Conservation (phyloP, 2,888 invertebrate species). For the Chymomyza caudatula region DNA sequence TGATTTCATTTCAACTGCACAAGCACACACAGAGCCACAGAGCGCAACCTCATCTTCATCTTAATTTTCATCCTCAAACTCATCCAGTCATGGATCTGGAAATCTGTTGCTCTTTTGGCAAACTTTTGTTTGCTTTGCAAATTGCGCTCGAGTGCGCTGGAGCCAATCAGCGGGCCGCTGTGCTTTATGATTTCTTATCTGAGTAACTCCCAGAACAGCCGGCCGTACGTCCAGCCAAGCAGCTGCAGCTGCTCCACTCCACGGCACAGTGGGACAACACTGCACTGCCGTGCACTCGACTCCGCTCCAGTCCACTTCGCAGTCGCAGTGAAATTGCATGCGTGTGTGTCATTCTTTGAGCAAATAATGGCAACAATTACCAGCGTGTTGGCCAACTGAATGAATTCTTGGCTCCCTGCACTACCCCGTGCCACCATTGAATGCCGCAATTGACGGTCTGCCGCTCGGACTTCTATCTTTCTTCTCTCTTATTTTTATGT, state of each 20-base stretch:
- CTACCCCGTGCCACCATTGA: not conserved
- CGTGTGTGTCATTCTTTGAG: conserved; percentile 62
- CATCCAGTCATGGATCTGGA: not conserved
- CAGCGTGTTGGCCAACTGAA: conserved; percentile 24
- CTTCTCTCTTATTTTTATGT: not conserved
- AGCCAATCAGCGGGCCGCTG: conserved; percentile 21
- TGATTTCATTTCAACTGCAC: conserved; percentile 2
- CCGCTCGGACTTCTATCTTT: not conserved
- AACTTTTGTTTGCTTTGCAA: conserved; percentile 64
- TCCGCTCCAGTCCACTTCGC: not conserved
- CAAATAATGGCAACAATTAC: conserved; percentile 68
- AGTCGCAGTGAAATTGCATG: not conserved
- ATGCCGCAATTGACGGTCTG: not conserved
- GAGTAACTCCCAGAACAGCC: not conserved
- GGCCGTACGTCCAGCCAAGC: not conserved
- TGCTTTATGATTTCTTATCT: conserved; percentile 65
- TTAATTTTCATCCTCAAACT: not conserved
- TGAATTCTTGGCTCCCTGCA: not conserved
- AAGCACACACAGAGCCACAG: not conserved
- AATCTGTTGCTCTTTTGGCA: conserved; percentile 27
- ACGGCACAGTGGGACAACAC: not conserved
- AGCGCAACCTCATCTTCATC: not conserved
- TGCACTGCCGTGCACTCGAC: too few relatives aligned
- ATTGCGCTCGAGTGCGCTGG: conserved; percentile 33
- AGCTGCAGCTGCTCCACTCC: not conserved